These are phyloP conservation scores for Beris morrisii DNA, from an alignment of 2,888 invertebrate species.

Conservation along the genomic window DNA sequence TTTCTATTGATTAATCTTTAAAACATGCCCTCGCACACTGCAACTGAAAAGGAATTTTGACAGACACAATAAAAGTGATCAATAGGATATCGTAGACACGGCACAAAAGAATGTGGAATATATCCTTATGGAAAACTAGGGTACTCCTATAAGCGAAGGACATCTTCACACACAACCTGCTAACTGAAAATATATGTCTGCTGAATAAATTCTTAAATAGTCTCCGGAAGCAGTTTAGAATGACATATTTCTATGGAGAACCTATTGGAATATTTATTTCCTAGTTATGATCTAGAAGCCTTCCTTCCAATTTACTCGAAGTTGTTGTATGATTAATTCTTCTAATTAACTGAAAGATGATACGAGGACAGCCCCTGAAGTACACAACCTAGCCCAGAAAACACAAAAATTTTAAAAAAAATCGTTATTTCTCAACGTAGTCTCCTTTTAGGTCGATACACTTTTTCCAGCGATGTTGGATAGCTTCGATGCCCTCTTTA, in stretches of 20 bases:
- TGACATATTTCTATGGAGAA: conserved; percentile 23
- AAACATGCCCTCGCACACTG: conserved; percentile 8
- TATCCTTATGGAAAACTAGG: neutral
- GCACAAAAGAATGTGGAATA: neutral
- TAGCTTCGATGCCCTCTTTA: too few relatives aligned
- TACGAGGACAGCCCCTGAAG: too few relatives aligned
- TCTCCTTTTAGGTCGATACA: too few relatives aligned
- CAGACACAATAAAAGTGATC: neutral
- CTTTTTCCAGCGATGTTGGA: too few relatives aligned
- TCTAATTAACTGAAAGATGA: too few relatives aligned
- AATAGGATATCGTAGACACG: neutral
- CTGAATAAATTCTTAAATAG: conserved; percentile 25
- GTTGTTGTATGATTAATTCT: too few relatives aligned
- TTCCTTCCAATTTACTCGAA: too few relatives aligned
- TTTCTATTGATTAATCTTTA: conserved; percentile 29
- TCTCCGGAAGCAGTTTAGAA: conserved; percentile 3
- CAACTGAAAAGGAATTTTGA: neutral
- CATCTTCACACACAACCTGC: conserved; percentile 9
- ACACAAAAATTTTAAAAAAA: too few relatives aligned
- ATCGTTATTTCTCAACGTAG: too few relatives aligned
- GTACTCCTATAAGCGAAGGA: neutral
- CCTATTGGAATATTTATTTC: conserved; percentile 14
- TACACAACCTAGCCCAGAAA: too few relatives aligned
- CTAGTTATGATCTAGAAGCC: too few relatives aligned
- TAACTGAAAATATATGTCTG: conserved; percentile 27